These are phyloP conservation scores for Agrilus mali DNA, from an alignment of 2,888 invertebrate genomes.

Conservation along the genomic window DNA sequence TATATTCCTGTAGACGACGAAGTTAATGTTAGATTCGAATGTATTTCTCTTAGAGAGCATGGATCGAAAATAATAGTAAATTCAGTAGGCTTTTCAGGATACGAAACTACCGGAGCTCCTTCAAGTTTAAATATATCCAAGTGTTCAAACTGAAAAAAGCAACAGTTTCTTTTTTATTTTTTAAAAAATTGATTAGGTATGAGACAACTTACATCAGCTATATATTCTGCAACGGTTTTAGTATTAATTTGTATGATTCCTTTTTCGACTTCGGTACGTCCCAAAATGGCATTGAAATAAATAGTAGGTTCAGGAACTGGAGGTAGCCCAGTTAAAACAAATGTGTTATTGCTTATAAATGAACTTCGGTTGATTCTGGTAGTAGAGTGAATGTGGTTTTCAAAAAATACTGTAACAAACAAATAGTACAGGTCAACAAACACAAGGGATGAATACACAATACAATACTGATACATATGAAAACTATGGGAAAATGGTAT, in stretches of 20 bases:
- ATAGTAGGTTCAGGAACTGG: slow-evolving; percentile 20
- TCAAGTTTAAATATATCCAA: slow-evolving; percentile 16
- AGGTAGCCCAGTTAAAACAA: slow-evolving; percentile 19
- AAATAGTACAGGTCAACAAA: too few species aligned
- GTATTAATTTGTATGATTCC: slow-evolving; percentile 19
- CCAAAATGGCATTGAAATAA: slow-evolving; percentile 20
- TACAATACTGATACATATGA: too few species aligned
- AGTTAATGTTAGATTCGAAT: slow-evolving; percentile 18
- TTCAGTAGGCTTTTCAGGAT: slow-evolving; percentile 11
- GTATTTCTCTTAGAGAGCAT: slow-evolving; percentile 18
- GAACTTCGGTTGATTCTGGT: slow-evolving; percentile 11
- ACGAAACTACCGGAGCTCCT: slow-evolving; percentile 8
- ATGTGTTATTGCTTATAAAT: slow-evolving; percentile 15
- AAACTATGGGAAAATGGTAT: too few species aligned
- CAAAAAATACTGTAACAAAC: slow-evolving; percentile 13
- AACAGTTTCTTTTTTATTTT: slow-evolving; percentile 2
- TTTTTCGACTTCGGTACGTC: slow-evolving; percentile 15
- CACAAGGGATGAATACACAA: too few species aligned
- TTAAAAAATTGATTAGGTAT: too few species aligned
- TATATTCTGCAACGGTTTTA: slow-evolving; percentile 17
- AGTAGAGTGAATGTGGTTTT: slow-evolving; percentile 20
- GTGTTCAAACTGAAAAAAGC: slow-evolving; percentile 18
- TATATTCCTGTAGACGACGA: slow-evolving; percentile 25
- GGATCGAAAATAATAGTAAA: slow-evolving; percentile 25
- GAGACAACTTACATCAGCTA: slow-evolving; percentile 15